A percentile compares a stretch with the other conserved stretches of the same genome.
phyloP scores from a whole-genome alignment of 2,113 vertebrate genomes.

The Stigmatopora argus region DNA sequence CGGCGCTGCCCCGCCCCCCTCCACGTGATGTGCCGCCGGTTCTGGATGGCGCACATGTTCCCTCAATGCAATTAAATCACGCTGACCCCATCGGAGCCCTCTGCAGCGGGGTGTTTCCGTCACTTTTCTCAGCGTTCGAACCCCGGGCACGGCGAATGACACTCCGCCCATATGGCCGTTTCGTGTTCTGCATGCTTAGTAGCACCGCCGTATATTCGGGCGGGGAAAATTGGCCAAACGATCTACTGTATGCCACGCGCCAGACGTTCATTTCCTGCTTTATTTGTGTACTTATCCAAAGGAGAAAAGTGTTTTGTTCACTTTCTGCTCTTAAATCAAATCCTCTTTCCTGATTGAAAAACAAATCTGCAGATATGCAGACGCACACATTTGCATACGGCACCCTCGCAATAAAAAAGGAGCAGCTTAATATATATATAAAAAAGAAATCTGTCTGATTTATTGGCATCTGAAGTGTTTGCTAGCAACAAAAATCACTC shows the following conservation, averaged over 20 bases:
- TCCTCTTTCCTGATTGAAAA: slow-evolving; percentile 51
- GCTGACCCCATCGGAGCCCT: slow-evolving; percentile 63
- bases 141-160: slow-evolving; percentile 40
- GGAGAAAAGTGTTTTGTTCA: slow-evolving; percentile 39
- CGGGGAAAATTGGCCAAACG: neutral
- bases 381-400: slow-evolving; percentile 59
- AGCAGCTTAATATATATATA: slow-evolving; percentile 66
- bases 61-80: slow-evolving; percentile 67
- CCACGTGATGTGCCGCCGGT: slow-evolving; percentile 43
- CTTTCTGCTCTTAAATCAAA: slow-evolving; percentile 52
- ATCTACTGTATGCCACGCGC: neutral
- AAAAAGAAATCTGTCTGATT: slow-evolving; percentile 52
- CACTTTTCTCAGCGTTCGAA: slow-evolving; percentile 34
- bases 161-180: slow-evolving; percentile 65
- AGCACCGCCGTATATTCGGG: slow-evolving; percentile 37
- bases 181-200: slow-evolving; percentile 57
- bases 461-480: slow-evolving; percentile 65
- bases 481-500: slow-evolving; percentile 61
- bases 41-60: slow-evolving; percentile 59
- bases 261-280: slow-evolving; percentile 14
- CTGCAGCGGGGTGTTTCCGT: slow-evolving; percentile 59
- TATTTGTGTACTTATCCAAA: slow-evolving; percentile 37
- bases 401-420: slow-evolving; percentile 60
- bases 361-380: slow-evolving; percentile 45
- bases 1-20: slow-evolving; percentile 22